Evolutionary conservation across 2,888 invertebrate species (phyloP), one percentile per base, ranked within the genome.

Genomic region (Sympetrum striolatum): DNA sequence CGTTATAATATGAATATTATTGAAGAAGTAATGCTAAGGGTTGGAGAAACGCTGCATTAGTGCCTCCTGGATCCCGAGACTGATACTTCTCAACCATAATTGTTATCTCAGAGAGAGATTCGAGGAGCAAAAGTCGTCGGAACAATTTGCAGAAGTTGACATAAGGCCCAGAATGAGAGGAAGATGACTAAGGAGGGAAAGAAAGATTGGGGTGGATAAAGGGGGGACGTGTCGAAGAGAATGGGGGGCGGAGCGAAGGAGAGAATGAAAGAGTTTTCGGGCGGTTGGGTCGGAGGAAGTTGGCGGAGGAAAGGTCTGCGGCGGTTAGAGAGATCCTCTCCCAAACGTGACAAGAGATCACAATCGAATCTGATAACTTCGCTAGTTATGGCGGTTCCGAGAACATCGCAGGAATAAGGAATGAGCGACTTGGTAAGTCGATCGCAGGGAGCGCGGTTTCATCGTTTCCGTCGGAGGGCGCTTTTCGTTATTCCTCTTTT

Each of bases 341-440:
- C 37, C 86, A 58, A 86, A 86, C 86, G 86, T 86, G 86, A 86
- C 86, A 35, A 86, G 86, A 86, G 86, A 86, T 86, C 86, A 18
- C 86, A 86, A 86, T 86, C 86, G 86, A 86, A 64, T 86, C 86
- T 86, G 86, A 86, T 86, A 86, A 86, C 86, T 86, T 86, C 60
- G 86, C 86, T 86, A 86, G 86, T 86, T 86, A 86, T 86, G 86
- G 86, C 86, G 60, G 86, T 86, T 86, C 86, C 58, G 60, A 58
- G 60, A 64, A 60, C 86, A 60, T 86, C 86, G 8, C 86, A 58
- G 60, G 86, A 86, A 86, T 86, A 86, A 60, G 86, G 86, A 86
- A 86, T 86, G 86, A 86, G 86, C n/a, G 60, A 86, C 64, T 86
- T 86, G 60, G 86, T 64, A 58, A 86, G 86, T 86, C 86, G 86